phyloP scores from a whole-genome alignment of 2,888 invertebrate species.

The Microctonus brassicae region DNA sequence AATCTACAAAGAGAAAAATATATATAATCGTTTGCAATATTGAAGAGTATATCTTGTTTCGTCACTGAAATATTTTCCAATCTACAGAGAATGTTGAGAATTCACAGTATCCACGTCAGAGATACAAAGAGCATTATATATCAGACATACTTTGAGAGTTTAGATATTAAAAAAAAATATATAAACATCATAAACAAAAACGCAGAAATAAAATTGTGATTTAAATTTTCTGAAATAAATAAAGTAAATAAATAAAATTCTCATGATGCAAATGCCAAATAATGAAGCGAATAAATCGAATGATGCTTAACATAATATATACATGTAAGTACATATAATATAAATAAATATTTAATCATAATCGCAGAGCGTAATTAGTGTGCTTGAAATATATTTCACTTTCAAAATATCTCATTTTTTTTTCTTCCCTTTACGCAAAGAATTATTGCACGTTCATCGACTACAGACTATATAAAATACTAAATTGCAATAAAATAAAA shows the following conservation, averaged over 20 bases:
- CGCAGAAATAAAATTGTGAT: neutral
- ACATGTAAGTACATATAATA: no score
- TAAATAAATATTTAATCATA: no score
- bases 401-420: slow-evolving; percentile 21
- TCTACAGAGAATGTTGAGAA: neutral
- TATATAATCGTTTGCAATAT: neutral
- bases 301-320: neutral
- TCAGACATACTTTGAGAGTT: neutral
- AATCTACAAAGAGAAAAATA: neutral
- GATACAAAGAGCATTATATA: neutral
- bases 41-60: neutral
- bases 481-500: neutral
- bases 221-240: no score
- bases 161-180: neutral
- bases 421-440: neutral
- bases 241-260: no score
- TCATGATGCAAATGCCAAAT: no score
- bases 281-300: neutral
- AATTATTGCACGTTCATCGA: slow-evolving; percentile 18
- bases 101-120: neutral
- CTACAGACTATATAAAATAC: neutral
- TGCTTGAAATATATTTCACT: slow-evolving; percentile 50
- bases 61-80: neutral
- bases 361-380: slow-evolving; percentile 51
- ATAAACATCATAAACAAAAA: neutral